These are phyloP conservation scores for rabbit (Oryctolagus cuniculus) DNA, from an alignment of 2,113 vertebrate genomes.

Conservation along the genomic window DNA sequence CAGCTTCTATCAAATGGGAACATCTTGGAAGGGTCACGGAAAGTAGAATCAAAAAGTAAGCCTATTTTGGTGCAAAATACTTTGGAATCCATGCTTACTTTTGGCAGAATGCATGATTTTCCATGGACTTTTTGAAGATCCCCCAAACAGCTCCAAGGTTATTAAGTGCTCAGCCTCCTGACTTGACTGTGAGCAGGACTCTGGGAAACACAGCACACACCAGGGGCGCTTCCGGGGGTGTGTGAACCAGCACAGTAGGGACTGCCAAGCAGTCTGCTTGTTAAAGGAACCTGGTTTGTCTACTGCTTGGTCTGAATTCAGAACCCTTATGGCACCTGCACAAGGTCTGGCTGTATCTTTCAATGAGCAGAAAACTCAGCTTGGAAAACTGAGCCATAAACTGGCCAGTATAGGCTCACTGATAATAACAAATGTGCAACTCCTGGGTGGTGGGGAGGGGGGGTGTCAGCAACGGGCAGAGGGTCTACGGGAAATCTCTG, in stretches of 20 bases:
- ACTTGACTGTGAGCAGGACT: neutral
- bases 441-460: no score
- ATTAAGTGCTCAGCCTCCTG: neutral
- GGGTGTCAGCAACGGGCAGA: no score
- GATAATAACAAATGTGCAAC: neutral
- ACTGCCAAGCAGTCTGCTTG: neutral
- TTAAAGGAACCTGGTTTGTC: neutral
- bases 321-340: neutral
- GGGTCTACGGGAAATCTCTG: neutral
- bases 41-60: no score
- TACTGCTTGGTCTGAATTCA: neutral
- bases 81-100: no score
- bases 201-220: neutral
- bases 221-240: neutral
- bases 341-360: neutral
- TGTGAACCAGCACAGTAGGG: neutral
- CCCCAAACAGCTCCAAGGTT: neutral
- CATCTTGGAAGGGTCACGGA: no score
- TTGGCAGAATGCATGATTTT: no score
- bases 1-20: neutral
- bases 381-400: slow-evolving; percentile 9
- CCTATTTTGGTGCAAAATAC: no score
- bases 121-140: no score
- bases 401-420: neutral
- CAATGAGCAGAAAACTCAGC: neutral